Evolutionary conservation across 2,113 vertebrate genomes (phyloP).

Genomic region (Ibidorhyncha struthersii): DNA sequence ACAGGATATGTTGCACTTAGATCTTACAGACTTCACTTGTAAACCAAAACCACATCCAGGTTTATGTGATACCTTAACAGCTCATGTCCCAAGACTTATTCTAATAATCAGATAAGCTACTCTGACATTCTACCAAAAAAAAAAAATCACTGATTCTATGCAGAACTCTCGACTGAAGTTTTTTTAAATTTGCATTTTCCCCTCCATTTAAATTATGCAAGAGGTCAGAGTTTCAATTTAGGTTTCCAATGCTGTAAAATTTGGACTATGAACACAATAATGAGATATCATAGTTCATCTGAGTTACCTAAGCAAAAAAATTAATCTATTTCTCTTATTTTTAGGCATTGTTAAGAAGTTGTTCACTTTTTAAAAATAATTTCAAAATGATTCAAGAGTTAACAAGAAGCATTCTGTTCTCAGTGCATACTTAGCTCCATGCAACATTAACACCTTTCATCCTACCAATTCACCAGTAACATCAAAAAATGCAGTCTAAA

Average conservation of each 20-base stretch:
- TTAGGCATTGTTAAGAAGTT: neutral
- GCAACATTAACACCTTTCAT: neutral
- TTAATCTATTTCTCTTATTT: neutral
- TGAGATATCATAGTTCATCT: neutral
- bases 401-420: neutral
- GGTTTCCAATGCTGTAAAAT: neutral
- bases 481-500: neutral
- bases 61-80: neutral
- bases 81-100: neutral
- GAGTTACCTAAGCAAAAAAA: neutral
- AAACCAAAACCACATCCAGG: neutral
- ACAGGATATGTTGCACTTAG: neutral
- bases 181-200: neutral
- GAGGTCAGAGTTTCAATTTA: constrained; percentile 18
- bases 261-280: neutral
- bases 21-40: neutral
- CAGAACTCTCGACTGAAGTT: neutral
- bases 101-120: neutral
- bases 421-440: neutral
- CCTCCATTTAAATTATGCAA: neutral
- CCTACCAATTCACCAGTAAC: neutral
- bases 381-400: neutral
- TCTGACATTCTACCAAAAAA: neutral
- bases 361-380: neutral
- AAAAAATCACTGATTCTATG: neutral